phyloP scores from a whole-genome alignment of 2,888 invertebrate species.

The Lypha dubia region DNA sequence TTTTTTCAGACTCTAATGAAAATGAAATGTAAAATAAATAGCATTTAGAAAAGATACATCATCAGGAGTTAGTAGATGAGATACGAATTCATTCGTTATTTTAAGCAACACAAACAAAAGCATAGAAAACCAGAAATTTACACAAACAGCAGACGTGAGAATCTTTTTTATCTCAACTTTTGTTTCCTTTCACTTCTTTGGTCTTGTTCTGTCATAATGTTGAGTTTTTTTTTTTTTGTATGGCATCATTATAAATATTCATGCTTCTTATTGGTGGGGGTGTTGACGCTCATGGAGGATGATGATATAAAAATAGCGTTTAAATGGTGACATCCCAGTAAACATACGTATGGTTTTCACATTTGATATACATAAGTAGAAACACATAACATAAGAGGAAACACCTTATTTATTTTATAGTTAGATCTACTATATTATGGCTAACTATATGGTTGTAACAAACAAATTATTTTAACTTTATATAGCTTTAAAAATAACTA shows the following conservation, averaged over 20 bases:
- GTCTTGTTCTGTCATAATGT: conserved; percentile 11
- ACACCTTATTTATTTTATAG: no score
- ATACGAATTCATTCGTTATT: neutral
- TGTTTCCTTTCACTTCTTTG: conserved; percentile 28
- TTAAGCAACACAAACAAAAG: conserved; percentile 21
- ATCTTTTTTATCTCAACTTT: conserved; percentile 23
- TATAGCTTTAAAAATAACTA: no score
- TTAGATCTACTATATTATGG: no score
- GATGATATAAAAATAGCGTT: conserved; percentile 11
- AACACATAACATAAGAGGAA: no score
- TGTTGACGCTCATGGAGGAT: no score
- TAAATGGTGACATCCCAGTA: neutral
- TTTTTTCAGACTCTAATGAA: conserved; percentile 52
- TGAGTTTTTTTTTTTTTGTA: neutral
- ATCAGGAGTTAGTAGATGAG: conserved; percentile 21
- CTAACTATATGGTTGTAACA: no score
- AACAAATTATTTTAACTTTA: no score
- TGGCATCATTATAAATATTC: conserved; percentile 52
- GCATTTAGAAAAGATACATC: conserved; percentile 34
- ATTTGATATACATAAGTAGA: no score
- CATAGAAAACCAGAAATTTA: conserved; percentile 12
- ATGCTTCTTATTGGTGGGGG: neutral
- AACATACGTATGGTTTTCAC: neutral
- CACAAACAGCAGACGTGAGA: neutral
- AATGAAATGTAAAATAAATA: conserved; percentile 68